Percentiles rank a stretch among this genome's conserved stretches.
Evolutionary conservation across 2,113 vertebrate species (phyloP).

Genomic region (Budorcas taxicolor): DNA sequence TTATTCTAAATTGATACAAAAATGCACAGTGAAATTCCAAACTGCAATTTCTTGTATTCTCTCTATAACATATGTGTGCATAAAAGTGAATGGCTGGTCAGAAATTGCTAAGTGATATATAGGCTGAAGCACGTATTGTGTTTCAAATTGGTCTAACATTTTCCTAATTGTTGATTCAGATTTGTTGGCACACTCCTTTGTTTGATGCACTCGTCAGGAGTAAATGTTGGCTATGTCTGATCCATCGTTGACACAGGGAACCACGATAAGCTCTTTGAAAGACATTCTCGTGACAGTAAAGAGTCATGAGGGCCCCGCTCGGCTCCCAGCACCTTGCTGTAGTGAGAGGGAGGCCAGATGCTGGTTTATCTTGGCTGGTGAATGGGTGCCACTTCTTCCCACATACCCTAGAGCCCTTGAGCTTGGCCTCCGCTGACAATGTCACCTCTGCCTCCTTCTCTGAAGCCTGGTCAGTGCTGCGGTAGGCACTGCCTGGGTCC

Average conservation of each 20-base stretch:
- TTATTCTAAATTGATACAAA: not conserved
- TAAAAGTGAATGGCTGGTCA: not conserved
- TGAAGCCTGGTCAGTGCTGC: not conserved
- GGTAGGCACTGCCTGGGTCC: accelerated
- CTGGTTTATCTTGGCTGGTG: not conserved
- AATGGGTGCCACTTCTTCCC: not conserved
- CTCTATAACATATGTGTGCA: not conserved
- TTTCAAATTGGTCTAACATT: not conserved
- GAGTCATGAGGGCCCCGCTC: not conserved
- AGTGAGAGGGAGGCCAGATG: not conserved
- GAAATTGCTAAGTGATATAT: not conserved
- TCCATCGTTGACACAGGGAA: not conserved
- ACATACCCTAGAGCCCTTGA: not conserved
- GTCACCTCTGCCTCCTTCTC: not conserved
- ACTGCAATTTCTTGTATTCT: not conserved
- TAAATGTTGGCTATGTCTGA: not conserved
- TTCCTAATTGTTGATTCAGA: not conserved
- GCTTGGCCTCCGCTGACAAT: not conserved
- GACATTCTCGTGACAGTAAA: not conserved
- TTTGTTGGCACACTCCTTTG: not conserved
- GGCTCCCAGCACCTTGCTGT: not conserved
- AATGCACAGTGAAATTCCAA: not conserved
- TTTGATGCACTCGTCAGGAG: not conserved
- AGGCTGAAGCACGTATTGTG: accelerated
- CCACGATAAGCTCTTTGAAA: not conserved